Evolutionary conservation across 2,113 vertebrate genomes (phyloP), one percentile per base, ranked within the genome.

Genomic region (Neoarius graeffei): DNA sequence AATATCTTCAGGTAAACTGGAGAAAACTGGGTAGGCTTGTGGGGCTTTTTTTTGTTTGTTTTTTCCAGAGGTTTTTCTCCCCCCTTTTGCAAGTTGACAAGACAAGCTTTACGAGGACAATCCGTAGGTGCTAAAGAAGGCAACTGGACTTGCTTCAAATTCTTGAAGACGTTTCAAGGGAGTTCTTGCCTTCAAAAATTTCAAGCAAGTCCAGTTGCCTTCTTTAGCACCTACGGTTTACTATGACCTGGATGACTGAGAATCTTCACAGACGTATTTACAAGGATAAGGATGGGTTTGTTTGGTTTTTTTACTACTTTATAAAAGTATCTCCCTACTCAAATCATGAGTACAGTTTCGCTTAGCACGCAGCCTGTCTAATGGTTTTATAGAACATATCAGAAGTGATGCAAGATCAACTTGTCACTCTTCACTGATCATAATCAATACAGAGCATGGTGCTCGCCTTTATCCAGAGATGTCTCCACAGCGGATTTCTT

Each of bases 401-500:
- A 67, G 60, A 84, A 84, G 11, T 69, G 11, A 69, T 8, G 8
- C 48, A 67, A 66, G 57, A 15, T 76, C 71, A 48, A 42, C 1
- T 1, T 1, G 30, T 20, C 25, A 13, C 57, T 77, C 66, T 23
- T 25, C 27, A 42, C 11, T 42, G 35, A 56, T 27, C 74, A 77
- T 42, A 48, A 15, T 23, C 52, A 48, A 50, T 52, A 76, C 8
- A 10, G 3, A 14, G 85, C 15, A 30, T 50, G 50, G 5, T 50
- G 59, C 85, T 89, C 94, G 98, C 97, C 97, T 96, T 91, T 95
- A 0, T 94, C 95, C 86, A 95, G 92, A 20, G 93, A 94, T 81
- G 90, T 90, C 93, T 96, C 96, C 64, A 86, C 74, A 52, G 88
- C 14, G 60, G 84, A 76, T 57, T 89, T 80, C 60, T 86, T 0